Evolutionary conservation across 2,797 vertebrate species (phyloP).

Genomic region (Antrozous pallidus): DNA sequence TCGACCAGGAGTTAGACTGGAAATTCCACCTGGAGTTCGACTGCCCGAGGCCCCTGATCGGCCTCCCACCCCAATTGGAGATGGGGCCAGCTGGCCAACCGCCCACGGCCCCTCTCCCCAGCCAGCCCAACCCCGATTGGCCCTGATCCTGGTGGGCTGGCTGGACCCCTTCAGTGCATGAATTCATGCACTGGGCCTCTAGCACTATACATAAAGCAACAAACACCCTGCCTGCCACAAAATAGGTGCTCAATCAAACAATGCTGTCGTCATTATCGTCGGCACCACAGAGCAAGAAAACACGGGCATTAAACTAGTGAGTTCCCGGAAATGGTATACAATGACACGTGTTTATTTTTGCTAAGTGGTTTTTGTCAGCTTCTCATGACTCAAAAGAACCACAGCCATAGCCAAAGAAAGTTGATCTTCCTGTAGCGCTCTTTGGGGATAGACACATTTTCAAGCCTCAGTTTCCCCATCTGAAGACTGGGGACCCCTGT

Average conservation of each 20-base stretch:
- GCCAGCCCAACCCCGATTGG: too few relatives aligned
- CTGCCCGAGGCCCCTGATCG: too few relatives aligned
- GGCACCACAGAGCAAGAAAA: neutral
- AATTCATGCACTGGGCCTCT: too few relatives aligned
- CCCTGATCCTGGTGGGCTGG: too few relatives aligned
- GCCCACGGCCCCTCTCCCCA: too few relatives aligned
- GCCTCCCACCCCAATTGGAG: too few relatives aligned
- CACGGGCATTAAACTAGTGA: neutral
- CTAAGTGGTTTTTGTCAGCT: neutral
- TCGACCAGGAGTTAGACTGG: too few relatives aligned
- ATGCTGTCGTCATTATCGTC: fast-evolving
- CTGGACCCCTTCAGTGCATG: too few relatives aligned
- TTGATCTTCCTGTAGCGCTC: neutral
- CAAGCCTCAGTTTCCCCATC: neutral
- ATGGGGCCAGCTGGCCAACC: too few relatives aligned
- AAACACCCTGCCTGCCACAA: neutral
- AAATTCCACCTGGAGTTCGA: too few relatives aligned
- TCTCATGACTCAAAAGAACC: neutral
- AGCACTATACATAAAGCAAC: neutral
- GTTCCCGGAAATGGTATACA: neutral
- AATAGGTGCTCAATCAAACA: neutral
- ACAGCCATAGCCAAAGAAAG: neutral
- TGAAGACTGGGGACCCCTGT: neutral
- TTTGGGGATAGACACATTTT: neutral
- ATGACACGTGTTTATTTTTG: neutral